phyloP scores from a whole-genome alignment of 2,797 vertebrate species.

The Tenualosa thibaudeaui region DNA sequence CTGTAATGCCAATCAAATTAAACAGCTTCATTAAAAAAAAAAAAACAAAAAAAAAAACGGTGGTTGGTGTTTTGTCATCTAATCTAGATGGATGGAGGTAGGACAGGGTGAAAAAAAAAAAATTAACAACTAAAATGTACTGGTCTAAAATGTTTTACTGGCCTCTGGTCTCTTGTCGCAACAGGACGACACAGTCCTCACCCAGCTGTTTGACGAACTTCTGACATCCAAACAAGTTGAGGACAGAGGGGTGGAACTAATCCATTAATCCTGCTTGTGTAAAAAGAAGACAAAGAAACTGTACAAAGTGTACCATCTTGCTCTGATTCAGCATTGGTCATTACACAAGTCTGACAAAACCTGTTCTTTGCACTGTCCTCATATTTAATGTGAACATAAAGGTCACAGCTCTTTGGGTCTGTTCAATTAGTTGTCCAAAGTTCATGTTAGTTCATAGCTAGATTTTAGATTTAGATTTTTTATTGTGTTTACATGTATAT shows the following conservation, averaged over 20 bases:
- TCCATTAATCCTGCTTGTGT: background rate
- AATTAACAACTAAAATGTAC: too few relatives aligned
- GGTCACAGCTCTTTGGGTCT: background rate
- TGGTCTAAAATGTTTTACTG: too few relatives aligned
- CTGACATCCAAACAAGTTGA: background rate
- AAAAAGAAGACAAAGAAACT: background rate
- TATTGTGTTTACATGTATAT: conserved; percentile 7
- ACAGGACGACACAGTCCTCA: background rate
- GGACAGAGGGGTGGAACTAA: background rate
- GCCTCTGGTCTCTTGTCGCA: background rate
- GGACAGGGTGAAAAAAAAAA: too few relatives aligned
- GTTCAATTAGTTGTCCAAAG: background rate
- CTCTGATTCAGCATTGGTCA: conserved; percentile 29
- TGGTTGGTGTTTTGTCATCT: too few relatives aligned
- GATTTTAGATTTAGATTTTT: background rate
- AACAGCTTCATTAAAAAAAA: background rate
- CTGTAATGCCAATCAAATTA: background rate
- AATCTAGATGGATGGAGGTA: too few relatives aligned
- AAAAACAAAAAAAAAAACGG: background rate
- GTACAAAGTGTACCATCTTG: conserved; percentile 57
- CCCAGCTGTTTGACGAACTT: background rate
- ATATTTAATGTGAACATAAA: background rate
- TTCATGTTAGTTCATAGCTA: too few relatives aligned
- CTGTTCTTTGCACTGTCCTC: conserved; percentile 54
- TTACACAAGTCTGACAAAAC: conserved; percentile 50